Evolutionary conservation across 92 coral and sea anemone genomes (phyloP).

Genomic region (Palythoa heliodiscus): DNA sequence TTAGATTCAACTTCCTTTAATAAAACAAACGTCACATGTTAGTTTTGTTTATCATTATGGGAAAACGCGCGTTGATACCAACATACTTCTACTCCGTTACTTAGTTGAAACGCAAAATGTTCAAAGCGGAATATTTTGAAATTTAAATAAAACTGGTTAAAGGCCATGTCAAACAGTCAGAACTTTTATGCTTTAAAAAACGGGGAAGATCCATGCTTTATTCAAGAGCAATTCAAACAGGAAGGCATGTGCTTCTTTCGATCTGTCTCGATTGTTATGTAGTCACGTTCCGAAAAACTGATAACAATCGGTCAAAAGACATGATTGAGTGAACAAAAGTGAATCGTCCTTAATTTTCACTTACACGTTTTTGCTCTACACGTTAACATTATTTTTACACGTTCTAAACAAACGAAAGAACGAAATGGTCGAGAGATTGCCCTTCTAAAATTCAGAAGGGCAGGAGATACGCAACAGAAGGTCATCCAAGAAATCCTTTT

Average conservation of each 20-base stretch:
- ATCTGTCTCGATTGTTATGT: not conserved
- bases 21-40: not conserved
- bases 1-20: not conserved
- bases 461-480: not conserved
- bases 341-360: not conserved
- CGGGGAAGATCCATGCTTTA: not conserved
- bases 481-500: not conserved
- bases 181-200: not conserved
- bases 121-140: too few relatives aligned
- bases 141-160: too few relatives aligned
- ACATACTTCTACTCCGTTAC: not conserved
- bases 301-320: not conserved
- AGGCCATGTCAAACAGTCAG: too few relatives aligned
- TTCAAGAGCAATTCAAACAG: not conserved
- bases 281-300: not conserved
- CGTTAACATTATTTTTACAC: not conserved
- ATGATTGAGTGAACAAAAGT: not conserved
- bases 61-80: not conserved
- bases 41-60: not conserved
- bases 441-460: not conserved
- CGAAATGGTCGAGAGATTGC: not conserved
- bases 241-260: not conserved
- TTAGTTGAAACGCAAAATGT: too few relatives aligned
- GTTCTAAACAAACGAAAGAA: not conserved
- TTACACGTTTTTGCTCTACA: not conserved